Conservation (phyloP, 2,797 vertebrate species). For the Trematomus bernacchii region DNA sequence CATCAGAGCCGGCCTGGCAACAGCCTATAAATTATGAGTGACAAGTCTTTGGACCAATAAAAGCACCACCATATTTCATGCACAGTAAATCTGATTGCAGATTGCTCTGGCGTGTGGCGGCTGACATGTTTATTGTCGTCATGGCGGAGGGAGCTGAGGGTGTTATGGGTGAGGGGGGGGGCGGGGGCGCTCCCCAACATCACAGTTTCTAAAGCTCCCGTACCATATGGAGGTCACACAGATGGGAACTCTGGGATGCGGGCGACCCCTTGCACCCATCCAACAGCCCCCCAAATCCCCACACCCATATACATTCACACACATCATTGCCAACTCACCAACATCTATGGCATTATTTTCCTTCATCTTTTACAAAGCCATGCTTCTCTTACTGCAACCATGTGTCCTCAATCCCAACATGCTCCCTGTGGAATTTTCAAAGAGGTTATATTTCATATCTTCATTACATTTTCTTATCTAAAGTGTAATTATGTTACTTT, state of each 20-base stretch:
- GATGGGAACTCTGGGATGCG: slow-evolving; percentile 75
- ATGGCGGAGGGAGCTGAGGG: slow-evolving; percentile 88
- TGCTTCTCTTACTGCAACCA: slow-evolving; percentile 69
- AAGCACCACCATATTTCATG: slow-evolving; percentile 97
- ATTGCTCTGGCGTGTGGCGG: slow-evolving; percentile 92
- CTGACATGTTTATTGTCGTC: slow-evolving; percentile 97
- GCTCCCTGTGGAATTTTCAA: slow-evolving; percentile 43
- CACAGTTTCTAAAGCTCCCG: slow-evolving; percentile 88
- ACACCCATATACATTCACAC: slow-evolving; percentile 36
- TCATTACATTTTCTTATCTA: slow-evolving; percentile 26
- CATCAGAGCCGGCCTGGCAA: slow-evolving; percentile 90
- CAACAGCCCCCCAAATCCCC: slow-evolving; percentile 52
- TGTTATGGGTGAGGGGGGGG: slow-evolving; percentile 32
- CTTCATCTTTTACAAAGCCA: slow-evolving; percentile 66
- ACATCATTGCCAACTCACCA: slow-evolving; percentile 51
- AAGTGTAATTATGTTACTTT: slow-evolving; percentile 23
- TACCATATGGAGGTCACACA: slow-evolving; percentile 80
- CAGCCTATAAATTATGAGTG: slow-evolving; percentile 97
- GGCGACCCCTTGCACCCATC: slow-evolving; percentile 46
- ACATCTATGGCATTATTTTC: slow-evolving; percentile 63
- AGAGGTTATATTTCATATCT: slow-evolving; percentile 30
- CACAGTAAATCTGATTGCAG: slow-evolving; percentile 98
- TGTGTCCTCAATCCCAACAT: slow-evolving; percentile 71
- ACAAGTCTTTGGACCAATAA: slow-evolving; percentile 99
- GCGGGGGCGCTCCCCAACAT: slow-evolving; percentile 83